Conservation (phyloP, 2,888 invertebrate genomes). For the Pyrgus malvae region DNA sequence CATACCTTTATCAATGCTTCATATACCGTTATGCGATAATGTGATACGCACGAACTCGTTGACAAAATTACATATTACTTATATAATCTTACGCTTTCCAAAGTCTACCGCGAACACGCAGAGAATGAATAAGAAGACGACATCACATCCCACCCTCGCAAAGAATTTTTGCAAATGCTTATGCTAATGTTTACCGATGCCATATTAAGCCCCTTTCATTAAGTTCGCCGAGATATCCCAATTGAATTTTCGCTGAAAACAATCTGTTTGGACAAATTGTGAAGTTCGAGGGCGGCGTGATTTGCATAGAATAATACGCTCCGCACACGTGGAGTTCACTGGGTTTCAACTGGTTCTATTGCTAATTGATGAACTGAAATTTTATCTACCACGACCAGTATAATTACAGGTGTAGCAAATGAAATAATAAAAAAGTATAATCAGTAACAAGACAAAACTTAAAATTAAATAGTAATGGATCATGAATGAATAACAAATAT, state of each 20-base stretch:
- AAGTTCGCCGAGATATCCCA: constrained; percentile 53
- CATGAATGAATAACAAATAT: too few relatives aligned
- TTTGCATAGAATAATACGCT: constrained; percentile 61
- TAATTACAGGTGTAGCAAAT: too few relatives aligned
- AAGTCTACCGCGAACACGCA: constrained; percentile 5
- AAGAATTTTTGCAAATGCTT: constrained; percentile 65
- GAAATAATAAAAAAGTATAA: too few relatives aligned
- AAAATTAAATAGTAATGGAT: too few relatives aligned
- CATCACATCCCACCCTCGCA: constrained; percentile 46
- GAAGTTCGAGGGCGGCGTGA: constrained; percentile 50
- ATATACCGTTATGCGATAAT: too few relatives aligned
- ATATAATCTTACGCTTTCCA: constrained; percentile 42
- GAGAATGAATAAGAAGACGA: constrained; percentile 32
- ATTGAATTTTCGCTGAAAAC: constrained; percentile 63
- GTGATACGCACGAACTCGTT: too few relatives aligned
- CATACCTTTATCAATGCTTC: too few relatives aligned
- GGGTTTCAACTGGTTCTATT: not conserved
- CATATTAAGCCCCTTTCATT: constrained; percentile 57
- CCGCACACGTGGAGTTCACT: constrained; percentile 11
- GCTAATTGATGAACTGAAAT: not conserved
- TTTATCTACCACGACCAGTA: too few relatives aligned
- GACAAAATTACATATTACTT: too few relatives aligned
- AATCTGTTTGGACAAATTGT: constrained; percentile 66
- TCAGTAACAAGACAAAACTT: too few relatives aligned
- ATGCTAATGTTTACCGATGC: constrained; percentile 64